A percentile compares a stretch with the other conserved stretches of the same genome.
Evolutionary conservation across 1,140 invertebrate species (phyloP).

Genomic region (Halyomorpha halys): DNA sequence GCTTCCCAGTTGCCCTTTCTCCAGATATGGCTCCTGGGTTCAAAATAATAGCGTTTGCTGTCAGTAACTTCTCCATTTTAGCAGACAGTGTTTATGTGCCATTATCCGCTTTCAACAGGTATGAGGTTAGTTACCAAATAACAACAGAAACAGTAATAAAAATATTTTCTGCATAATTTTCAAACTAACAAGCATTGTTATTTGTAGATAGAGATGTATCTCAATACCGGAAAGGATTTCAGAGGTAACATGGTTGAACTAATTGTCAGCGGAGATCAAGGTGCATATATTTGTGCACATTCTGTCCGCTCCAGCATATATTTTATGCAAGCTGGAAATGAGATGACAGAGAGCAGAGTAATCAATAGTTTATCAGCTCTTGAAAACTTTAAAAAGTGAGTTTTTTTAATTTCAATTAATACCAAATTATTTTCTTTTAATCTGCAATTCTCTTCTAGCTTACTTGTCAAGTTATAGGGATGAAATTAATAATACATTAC

Average conservation of each 20-base stretch:
- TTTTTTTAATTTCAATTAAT: too few relatives aligned
- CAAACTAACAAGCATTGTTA: not conserved
- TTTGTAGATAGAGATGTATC: constrained; percentile 29
- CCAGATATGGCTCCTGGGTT: constrained; percentile 50
- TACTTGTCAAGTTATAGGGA: too few relatives aligned
- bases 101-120: constrained; percentile 41
- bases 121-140: constrained; percentile 36
- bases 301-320: constrained; percentile 34
- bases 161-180: too few relatives aligned
- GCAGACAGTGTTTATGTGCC: constrained; percentile 47
- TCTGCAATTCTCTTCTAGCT: too few relatives aligned
- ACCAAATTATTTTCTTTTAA: too few relatives aligned
- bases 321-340: constrained; percentile 38
- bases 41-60: constrained; percentile 44
- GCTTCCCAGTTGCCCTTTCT: constrained; percentile 39
- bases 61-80: constrained; percentile 40
- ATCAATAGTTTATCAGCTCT: constrained; percentile 35
- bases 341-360: constrained; percentile 36
- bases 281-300: constrained; percentile 38
- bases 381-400: constrained; percentile 34
- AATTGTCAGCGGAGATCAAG: constrained; percentile 34
- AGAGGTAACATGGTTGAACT: constrained; percentile 37
- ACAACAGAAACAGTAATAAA: too few relatives aligned
- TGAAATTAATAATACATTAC: too few relatives aligned
- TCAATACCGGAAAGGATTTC: constrained; percentile 40